Conservation (phyloP, 2,797 vertebrate genomes). For the Telmatherina bonti region DNA sequence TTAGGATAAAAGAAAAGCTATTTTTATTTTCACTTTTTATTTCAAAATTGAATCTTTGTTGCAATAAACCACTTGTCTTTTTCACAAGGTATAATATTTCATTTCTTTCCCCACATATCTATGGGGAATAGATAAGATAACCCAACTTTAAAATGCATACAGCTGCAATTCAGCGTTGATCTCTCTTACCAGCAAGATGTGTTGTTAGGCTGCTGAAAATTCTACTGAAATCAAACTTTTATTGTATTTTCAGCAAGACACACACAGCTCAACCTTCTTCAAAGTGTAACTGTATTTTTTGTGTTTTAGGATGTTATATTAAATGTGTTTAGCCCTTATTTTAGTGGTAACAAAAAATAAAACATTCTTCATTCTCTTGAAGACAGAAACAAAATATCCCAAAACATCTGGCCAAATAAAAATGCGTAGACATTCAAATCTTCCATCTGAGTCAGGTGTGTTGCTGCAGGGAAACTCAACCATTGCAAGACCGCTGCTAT, state of each 20-base stretch:
- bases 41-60: too few relatives aligned
- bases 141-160: not conserved
- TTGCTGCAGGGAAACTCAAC: too few relatives aligned
- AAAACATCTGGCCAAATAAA: not conserved
- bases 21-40: too few relatives aligned
- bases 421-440: not conserved
- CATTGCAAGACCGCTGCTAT: too few relatives aligned
- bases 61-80: too few relatives aligned
- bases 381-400: not conserved
- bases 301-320: not conserved
- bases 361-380: too few relatives aligned
- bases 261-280: not conserved
- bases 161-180: not conserved
- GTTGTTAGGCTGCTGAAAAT: not conserved
- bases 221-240: not conserved
- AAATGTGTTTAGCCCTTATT: not conserved
- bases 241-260: not conserved
- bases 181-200: constrained; percentile 47
- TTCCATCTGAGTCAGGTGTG: too few relatives aligned
- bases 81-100: too few relatives aligned
- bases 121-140: too few relatives aligned
- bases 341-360: too few relatives aligned
- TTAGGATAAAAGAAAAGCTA: too few relatives aligned
- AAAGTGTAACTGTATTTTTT: not conserved
- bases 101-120: too few relatives aligned